phyloP scores from a whole-genome alignment of 2,888 invertebrate genomes.

The Apodemia mormo region DNA sequence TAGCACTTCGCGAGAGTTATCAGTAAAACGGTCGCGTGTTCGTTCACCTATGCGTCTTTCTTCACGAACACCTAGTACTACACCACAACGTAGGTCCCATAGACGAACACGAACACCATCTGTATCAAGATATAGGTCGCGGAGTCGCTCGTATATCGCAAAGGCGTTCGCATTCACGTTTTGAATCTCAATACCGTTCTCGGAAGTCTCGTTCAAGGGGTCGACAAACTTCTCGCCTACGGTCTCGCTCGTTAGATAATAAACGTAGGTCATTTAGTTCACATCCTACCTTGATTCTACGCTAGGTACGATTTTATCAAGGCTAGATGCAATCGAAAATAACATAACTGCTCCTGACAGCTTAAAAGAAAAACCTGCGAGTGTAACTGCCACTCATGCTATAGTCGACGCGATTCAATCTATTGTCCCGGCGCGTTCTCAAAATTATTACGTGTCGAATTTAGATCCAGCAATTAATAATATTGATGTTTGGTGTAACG shows the following conservation, averaged over 20 bases:
- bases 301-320: not conserved
- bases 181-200: not conserved
- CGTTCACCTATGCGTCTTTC: too few relatives aligned
- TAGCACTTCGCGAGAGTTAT: not conserved
- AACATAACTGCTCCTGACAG: not conserved
- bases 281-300: not conserved
- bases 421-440: slow-evolving; percentile 1
- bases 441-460: slow-evolving; percentile 14
- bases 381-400: not conserved
- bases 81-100: too few relatives aligned
- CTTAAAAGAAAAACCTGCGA: not conserved
- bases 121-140: not conserved
- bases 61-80: too few relatives aligned
- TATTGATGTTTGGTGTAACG: not conserved
- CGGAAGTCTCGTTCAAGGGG: too few relatives aligned
- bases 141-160: not conserved
- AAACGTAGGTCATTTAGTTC: too few relatives aligned
- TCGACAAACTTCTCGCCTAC: too few relatives aligned
- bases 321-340: not conserved
- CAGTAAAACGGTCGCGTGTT: too few relatives aligned
- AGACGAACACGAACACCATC: too few relatives aligned
- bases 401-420: slow-evolving; percentile 9
- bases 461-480: slow-evolving; percentile 10
- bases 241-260: too few relatives aligned
- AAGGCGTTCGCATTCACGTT: not conserved